Evolutionary conservation across 1,140 invertebrate genomes (phyloP).

Genomic region (Aradophagus sp.): DNA sequence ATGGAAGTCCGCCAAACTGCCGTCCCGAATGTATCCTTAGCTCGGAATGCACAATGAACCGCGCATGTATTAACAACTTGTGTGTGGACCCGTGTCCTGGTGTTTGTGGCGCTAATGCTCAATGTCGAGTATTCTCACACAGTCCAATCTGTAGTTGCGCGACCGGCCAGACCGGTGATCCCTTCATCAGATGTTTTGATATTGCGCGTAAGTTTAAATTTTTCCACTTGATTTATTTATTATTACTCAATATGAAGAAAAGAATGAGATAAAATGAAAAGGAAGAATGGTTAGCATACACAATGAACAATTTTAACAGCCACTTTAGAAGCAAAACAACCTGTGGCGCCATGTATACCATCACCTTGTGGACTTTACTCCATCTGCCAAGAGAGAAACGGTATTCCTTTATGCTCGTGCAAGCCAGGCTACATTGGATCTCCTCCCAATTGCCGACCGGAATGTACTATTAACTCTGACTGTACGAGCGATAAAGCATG

Average conservation of each 20-base stretch:
- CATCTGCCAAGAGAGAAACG: conserved; percentile 75
- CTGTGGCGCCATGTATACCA: conserved; percentile 72
- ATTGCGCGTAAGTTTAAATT: conserved; percentile 73
- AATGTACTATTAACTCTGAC: conserved; percentile 83
- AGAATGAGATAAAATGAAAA: too few species aligned
- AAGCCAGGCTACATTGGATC: conserved; percentile 77
- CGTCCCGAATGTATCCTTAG: conserved; percentile 79
- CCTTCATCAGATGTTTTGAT: conserved; percentile 75
- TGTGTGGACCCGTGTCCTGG: conserved; percentile 77
- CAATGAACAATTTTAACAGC: conserved; percentile 8
- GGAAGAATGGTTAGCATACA: too few species aligned
- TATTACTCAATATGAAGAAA: too few species aligned
- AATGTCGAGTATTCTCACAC: conserved; percentile 75
- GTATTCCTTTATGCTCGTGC: conserved; percentile 76
- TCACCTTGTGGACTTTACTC: conserved; percentile 78
- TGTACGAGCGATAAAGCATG: conserved; percentile 83
- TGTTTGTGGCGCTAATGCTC: conserved; percentile 76
- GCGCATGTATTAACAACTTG: conserved; percentile 73
- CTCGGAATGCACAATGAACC: conserved; percentile 74
- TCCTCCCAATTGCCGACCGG: conserved; percentile 83
- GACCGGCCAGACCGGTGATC: conserved; percentile 74
- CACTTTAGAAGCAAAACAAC: conserved; percentile 30
- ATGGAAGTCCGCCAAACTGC: conserved; percentile 81
- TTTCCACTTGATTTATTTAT: too few species aligned
- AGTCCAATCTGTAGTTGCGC: conserved; percentile 75